Evolutionary conservation across 2,888 invertebrate genomes (phyloP), one percentile per base, ranked within the genome.

Genomic region (Tillus elongatus): DNA sequence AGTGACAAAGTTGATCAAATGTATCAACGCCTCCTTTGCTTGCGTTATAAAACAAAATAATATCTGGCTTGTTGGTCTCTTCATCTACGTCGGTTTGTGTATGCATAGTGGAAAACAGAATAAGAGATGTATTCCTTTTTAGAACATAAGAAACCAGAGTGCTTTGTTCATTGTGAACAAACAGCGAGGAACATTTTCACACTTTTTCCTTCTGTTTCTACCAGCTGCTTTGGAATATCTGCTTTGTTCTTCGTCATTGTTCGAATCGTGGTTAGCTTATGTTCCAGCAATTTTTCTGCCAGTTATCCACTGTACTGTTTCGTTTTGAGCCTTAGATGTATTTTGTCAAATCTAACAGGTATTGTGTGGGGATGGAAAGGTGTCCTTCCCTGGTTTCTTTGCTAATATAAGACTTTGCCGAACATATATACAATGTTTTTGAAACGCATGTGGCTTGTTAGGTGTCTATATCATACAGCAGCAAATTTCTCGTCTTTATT

Each of bases 381-480:
- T 29, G 2, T 4, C 30, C 30, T 29, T 29, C 4, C 30, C 30
- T 29, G 8, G 30, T 29, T 13, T 29, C 30, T 29, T 29, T n/a
- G 12, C 30, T 13, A 27, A 36, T 30, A 39, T 37, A 31, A 14
- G 32, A 32, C 8, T 26, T 37, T 14, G 37, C 37, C 26, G 19
- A 30, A 19, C 31, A 31, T 28, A 13, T 32, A 33, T 33, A 34
- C 30, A 34, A 29, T 26, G 30, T 30, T 24, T 30, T 13, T 30
- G 12, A 19, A 39, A n/a, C n/a, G n/a, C n/a, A 39, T 34, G 24
- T 12, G 39, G 34, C 30, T 39, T 39, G 15, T 14, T 39, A 24
- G 30, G 39, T 26, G 30, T 33, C 24, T 33, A 15, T 30, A 33
- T 26, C 26, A 26, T 34, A 13, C 11, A 13, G 35, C 28, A 15